A percentile compares a stretch with the other conserved stretches of the same genome.
Evolutionary conservation across 2,113 vertebrate genomes (phyloP).

Genomic region (Dunckerocampus dactyliophorus): DNA sequence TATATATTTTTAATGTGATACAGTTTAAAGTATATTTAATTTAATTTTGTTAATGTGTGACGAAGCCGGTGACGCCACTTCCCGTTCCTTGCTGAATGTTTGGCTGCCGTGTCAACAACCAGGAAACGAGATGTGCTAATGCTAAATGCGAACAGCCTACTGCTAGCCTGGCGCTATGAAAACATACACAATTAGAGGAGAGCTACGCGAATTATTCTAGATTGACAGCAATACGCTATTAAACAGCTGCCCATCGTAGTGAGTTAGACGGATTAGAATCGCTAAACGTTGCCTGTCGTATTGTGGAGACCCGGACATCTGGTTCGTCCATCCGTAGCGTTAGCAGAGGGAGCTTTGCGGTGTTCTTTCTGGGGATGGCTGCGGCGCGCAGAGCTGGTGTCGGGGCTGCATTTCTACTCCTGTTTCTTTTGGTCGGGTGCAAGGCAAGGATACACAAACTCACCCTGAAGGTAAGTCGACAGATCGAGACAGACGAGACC

Average conservation of each 20-base stretch:
- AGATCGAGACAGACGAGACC: accelerated
- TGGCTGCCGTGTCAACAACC: slow-evolving; percentile 14
- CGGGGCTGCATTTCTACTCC: slow-evolving; percentile 27
- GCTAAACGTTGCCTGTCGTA: neutral
- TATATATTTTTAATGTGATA: neutral
- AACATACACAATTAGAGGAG: slow-evolving; percentile 11
- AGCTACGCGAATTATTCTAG: neutral
- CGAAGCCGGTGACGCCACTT: neutral
- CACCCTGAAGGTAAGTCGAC: slow-evolving; percentile 55
- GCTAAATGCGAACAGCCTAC: slow-evolving; percentile 11
- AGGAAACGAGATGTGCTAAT: slow-evolving; percentile 43
- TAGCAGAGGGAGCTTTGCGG: slow-evolving; percentile 13
- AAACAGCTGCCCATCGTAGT: neutral
- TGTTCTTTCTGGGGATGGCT: slow-evolving; percentile 38
- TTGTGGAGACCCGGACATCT: neutral
- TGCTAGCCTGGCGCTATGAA: slow-evolving; percentile 26
- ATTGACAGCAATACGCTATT: neutral
- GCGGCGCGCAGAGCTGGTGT: slow-evolving; percentile 21
- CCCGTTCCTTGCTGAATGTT: neutral
- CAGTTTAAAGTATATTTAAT: neutral
- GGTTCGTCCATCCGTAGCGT: slow-evolving; percentile 23
- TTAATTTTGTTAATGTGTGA: neutral
- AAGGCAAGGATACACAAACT: slow-evolving; percentile 70
- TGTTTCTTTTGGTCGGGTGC: slow-evolving; percentile 35
- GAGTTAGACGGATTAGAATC: neutral